A percentile compares a stretch with the other conserved stretches of the same genome.
phyloP scores from a whole-genome alignment of 2,113 vertebrate species.

The Oceanites oceanicus region DNA sequence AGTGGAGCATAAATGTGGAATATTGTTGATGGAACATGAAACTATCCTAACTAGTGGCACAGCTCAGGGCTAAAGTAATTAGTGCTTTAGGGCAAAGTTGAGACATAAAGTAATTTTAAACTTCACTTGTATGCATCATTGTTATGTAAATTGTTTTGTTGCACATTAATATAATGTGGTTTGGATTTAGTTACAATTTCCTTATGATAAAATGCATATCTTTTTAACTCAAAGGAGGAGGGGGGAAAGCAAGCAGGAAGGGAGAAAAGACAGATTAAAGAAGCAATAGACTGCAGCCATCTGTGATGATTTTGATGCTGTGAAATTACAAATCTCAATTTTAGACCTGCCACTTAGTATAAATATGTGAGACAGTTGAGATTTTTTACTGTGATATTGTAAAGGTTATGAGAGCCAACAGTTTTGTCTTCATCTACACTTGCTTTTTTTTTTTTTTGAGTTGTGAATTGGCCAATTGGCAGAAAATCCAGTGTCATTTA shows the following conservation, averaged over 20 bases:
- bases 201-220: not conserved
- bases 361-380: conserved; percentile 63
- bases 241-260: not conserved
- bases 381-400: conserved; percentile 47
- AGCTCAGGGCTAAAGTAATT: conserved; percentile 7
- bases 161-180: conserved; percentile 5
- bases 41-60: not conserved
- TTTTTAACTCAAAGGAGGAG: not conserved
- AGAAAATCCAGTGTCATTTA: conserved; percentile 59
- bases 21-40: not conserved
- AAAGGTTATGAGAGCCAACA: conserved; percentile 38
- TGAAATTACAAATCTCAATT: conserved; percentile 63
- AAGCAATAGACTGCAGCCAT: conserved; percentile 61
- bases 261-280: conserved; percentile 44
- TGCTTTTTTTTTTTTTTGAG: conserved; percentile 49
- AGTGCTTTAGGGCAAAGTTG: conserved; percentile 17
- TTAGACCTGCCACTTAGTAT: conserved; percentile 61
- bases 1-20: not conserved
- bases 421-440: conserved; percentile 55
- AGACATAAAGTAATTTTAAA: not conserved
- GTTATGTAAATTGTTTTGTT: conserved; percentile 43
- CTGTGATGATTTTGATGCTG: conserved; percentile 52
- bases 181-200: conserved; percentile 20
- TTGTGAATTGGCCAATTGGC: conserved; percentile 28
- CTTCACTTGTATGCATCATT: not conserved